Evolutionary conservation across 2,888 invertebrate species (phyloP), one percentile per base, ranked within the genome.

Genomic region (Onthophagus sagittarius): DNA sequence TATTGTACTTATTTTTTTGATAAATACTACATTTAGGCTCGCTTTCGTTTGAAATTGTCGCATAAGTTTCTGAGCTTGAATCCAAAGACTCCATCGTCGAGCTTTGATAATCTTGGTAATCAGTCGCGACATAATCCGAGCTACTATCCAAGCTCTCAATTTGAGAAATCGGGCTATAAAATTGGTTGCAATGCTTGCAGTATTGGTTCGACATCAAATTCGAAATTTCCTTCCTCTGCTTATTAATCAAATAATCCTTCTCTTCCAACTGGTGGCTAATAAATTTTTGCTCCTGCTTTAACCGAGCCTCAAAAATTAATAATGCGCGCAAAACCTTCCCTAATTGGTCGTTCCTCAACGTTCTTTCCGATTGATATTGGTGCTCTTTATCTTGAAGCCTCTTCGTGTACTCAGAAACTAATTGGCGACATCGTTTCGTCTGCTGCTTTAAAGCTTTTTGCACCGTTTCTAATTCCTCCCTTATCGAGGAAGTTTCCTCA

Each of bases 241-340:
- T 87, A 80, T 89, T 89, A 75, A 93, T 92, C 69, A 92, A 88
- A 80, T 89, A 89, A 81, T 93, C 93, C 82, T 92, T 92, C 81
- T 92, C 92, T 75, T 88, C 88, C 14, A 93, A 86, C 70, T 91
- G 88, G 73, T 90, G 88, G 74, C 89, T 88, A 77, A 94, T 92
- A 79, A 89, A 89, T 79, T 91, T 90, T 81, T 93, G 93, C 82
- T 94, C 93, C 81, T 91, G 90, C 69, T 90, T 89, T 23, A 94
- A 86, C 6, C 92, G 87, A 6, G 92, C 91, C 83, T 94, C 93
- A 70, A 93, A 88, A 63, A 92, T 88, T 63, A 93, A 88, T 73
- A 94, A 85, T 2, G 93, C 92, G 69, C 92, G 87, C 5, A 93
- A 86, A 32, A 94, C 91, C 76, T 90, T 87, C 3, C 92, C 90